Percentiles rank a stretch among this genome's conserved stretches.
Evolutionary conservation across 2,888 invertebrate species (phyloP).

Genomic region (Cryptophagus acutangulus): DNA sequence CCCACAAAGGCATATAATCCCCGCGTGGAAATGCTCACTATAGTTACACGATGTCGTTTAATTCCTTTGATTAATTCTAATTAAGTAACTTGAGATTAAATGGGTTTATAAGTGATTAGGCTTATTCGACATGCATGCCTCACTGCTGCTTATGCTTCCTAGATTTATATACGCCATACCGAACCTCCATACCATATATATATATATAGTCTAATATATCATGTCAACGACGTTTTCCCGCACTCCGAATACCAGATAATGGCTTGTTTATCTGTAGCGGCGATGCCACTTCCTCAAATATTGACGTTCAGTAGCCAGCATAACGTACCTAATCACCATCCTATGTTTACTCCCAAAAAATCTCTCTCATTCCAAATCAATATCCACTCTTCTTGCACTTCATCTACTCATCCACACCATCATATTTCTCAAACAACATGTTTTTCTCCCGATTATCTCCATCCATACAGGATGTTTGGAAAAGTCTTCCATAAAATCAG

Average conservation of each 20-base stretch:
- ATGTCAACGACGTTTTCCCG: conserved; percentile 9
- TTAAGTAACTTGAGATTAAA: conserved; percentile 24
- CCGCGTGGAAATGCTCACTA: conserved; percentile 19
- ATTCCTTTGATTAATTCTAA: conserved; percentile 25
- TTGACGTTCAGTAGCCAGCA: conserved; percentile 30
- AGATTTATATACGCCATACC: no score
- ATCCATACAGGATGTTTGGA: no score
- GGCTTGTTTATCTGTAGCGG: conserved; percentile 22
- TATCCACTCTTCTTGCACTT: no score
- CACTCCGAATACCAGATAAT: conserved; percentile 17
- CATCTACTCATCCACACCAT: no score
- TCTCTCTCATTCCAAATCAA: conserved; percentile 9
- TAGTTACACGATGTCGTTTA: conserved; percentile 18
- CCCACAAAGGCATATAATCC: conserved; percentile 24
- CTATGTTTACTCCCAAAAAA: conserved; percentile 21
- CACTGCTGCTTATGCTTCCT: conserved; percentile 15
- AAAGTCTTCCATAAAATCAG: no score
- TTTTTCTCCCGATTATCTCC: no score
- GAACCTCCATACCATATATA: no score
- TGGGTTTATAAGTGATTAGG: conserved; percentile 23
- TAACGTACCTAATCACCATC: conserved; percentile 26
- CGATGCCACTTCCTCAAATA: conserved; percentile 24
- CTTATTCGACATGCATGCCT: conserved; percentile 16
- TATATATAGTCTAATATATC: no score
- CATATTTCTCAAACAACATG: no score